phyloP scores from a whole-genome alignment of 2,113 vertebrate species.

The Mus pahari region DNA sequence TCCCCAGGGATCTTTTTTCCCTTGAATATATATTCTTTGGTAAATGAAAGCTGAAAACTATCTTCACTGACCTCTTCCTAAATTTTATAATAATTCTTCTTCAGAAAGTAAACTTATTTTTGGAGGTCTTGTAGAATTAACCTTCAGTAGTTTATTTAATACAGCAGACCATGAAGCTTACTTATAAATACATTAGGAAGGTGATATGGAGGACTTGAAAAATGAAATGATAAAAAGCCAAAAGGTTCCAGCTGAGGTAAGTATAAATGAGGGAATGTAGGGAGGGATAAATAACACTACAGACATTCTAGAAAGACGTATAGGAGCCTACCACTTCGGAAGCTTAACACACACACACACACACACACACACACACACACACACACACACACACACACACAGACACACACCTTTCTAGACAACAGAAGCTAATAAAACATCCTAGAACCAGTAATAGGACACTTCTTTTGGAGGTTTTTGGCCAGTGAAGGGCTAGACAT shows the following conservation, averaged over 20 bases:
- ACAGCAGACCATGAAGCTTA: background rate
- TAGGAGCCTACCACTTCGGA: background rate
- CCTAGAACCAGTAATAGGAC: background rate
- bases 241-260: background rate
- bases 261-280: no score
- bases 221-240: background rate
- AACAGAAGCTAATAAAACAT: background rate
- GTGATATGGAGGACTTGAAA: background rate
- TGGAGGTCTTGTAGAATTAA: conserved; percentile 17
- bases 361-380: background rate
- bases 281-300: background rate
- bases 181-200: background rate
- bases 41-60: conserved; percentile 44
- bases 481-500: background rate
- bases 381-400: background rate
- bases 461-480: background rate
- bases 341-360: background rate
- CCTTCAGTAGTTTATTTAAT: background rate
- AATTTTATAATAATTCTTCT: conserved; percentile 68
- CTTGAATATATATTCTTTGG: conserved; percentile 52
- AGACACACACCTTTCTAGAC: background rate
- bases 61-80: conserved; percentile 62
- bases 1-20: conserved; percentile 28
- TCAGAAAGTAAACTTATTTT: conserved; percentile 51
- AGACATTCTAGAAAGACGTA: background rate